Evolutionary conservation across 2,113 vertebrate genomes (phyloP), one percentile per base, ranked within the genome.

Genomic region (Odocoileus virginianus): DNA sequence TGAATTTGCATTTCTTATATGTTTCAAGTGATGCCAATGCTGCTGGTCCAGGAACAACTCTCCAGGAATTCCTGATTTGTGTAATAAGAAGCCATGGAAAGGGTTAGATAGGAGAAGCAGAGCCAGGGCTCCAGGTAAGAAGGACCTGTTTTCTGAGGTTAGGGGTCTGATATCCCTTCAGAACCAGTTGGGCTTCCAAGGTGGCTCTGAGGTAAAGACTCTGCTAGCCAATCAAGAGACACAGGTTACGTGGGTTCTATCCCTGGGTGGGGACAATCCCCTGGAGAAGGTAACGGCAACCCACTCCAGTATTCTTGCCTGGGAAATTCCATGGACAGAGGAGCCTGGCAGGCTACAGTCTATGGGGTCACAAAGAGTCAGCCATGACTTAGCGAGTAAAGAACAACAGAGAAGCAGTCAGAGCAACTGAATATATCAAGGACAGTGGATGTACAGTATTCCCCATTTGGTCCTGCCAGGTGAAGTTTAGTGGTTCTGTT

Each of bases 1-100:
- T 27, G 45, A 43, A 82, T 95, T 40, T 94, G 82, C 33, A 50
- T 89, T 94, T 94, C 60, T 95, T 91, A 15, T 13, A 27, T 13
- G 8, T 85, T 97, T 33, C 30, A 10, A 28, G 45, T 52, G 57
- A 45, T 79, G 5, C 11, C 54, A 10, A 6, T 36, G 27, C 11
- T 85, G 36, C n/a, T 83, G 71, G 33, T 23, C 64, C 45, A 27
- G 43, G 28, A 78, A 36, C 9, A 58, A 28, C 21, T 60, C 25
- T 54, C 25, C 27, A 23, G 83, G 50, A 84, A 50, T 28, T 45
- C 60, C 36, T 28, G 16, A 36, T 23, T 16, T 30, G 47, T 64
- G 40, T 58, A 79, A 23, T 1, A 90, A 30, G 30, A 95, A 97
- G 5, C 19, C 28, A 4, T 2, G 50, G 86, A 40, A 88, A 91